Percentiles rank a stretch among this genome's conserved stretches.
Conservation (phyloP, 2,113 vertebrate genomes). For the Agelaius tricolor region DNA sequence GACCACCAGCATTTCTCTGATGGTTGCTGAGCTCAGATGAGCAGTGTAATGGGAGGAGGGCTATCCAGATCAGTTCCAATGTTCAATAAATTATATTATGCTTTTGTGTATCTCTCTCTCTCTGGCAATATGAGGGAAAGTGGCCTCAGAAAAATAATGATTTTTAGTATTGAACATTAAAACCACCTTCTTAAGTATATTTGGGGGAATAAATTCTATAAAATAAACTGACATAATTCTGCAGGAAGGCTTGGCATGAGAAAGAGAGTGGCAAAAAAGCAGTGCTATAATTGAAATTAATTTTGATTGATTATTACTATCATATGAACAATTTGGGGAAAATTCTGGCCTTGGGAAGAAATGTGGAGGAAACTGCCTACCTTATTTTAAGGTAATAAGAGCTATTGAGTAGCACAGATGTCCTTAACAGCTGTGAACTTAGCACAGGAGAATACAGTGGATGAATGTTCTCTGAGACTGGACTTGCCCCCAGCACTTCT, state of each 20-base stretch:
- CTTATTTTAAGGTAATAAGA: neutral
- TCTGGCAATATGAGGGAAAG: neutral
- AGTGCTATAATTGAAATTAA: neutral
- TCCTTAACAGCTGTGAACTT: neutral
- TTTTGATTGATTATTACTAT: neutral
- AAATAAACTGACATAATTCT: neutral
- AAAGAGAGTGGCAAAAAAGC: neutral
- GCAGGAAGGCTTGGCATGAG: neutral
- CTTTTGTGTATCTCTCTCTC: neutral
- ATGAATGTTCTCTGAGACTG: neutral
- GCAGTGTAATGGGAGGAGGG: neutral
- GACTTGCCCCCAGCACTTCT: neutral
- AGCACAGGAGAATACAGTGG: neutral
- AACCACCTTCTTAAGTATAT: neutral
- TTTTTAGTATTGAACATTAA: neutral
- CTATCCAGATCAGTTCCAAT: neutral
- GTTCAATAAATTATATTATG: neutral
- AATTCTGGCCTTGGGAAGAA: neutral
- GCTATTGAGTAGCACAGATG: neutral
- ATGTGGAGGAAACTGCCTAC: neutral
- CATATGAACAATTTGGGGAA: neutral
- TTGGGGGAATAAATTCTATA: neutral
- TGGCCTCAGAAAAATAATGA: neutral
- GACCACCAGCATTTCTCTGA: conserved; percentile 20
- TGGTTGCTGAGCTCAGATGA: neutral